Conservation (phyloP, 1,140 invertebrate species). For the Zaprionus vittiger region DNA sequence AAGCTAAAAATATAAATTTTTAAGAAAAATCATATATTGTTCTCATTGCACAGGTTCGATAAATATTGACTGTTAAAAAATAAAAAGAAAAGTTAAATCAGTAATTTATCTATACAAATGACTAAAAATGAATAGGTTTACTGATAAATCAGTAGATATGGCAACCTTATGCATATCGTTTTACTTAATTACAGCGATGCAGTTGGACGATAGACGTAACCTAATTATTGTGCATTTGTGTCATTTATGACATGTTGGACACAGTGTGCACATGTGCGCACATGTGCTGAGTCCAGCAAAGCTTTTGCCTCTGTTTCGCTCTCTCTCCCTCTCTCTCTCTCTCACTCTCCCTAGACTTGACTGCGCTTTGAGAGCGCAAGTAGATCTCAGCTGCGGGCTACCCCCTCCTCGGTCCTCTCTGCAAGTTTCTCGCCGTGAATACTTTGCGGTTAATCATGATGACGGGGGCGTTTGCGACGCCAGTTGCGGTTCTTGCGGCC, state of each 20-base stretch:
- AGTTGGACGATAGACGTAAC: background rate
- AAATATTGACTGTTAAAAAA: too few relatives aligned
- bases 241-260: background rate
- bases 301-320: conserved; percentile 15
- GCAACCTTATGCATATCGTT: too few relatives aligned
- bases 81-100: too few relatives aligned
- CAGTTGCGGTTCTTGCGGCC: conserved; percentile 59
- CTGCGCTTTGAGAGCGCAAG: conserved; percentile 47
- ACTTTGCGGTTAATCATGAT: conserved; percentile 62
- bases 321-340: conserved; percentile 22
- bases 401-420: background rate
- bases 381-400: conserved; percentile 42
- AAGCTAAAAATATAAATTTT: too few relatives aligned
- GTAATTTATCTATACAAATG: too few relatives aligned
- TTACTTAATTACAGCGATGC: background rate
- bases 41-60: too few relatives aligned
- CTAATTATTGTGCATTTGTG: conserved; percentile 11
- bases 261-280: conserved; percentile 39
- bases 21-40: too few relatives aligned
- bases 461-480: conserved; percentile 49
- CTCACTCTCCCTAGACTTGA: conserved; percentile 21
- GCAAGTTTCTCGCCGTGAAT: conserved; percentile 13
- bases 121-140: too few relatives aligned
- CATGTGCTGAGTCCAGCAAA: conserved; percentile 33
- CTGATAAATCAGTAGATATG: too few relatives aligned